Conservation (phyloP, 2,113 vertebrate genomes). For the Microtus pennsylvanicus region DNA sequence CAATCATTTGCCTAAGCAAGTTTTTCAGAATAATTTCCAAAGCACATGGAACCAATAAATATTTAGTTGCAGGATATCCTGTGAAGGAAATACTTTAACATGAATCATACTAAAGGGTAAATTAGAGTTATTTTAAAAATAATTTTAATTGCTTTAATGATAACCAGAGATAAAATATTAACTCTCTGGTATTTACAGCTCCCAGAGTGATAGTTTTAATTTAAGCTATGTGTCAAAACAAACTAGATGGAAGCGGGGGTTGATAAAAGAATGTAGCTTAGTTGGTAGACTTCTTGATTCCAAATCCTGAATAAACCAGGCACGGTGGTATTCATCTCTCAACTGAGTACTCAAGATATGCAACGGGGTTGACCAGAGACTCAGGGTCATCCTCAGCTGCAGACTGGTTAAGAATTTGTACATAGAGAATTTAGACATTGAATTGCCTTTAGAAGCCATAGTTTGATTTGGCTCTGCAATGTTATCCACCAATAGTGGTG, state of each 20-base stretch:
- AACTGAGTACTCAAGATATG: neutral
- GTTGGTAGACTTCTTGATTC: neutral
- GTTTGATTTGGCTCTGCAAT: neutral
- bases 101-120: neutral
- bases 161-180: neutral
- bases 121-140: neutral
- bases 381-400: too few relatives aligned
- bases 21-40: slow-evolving; percentile 32
- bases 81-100: neutral
- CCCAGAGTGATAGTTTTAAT: neutral
- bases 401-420: neutral
- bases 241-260: accelerated
- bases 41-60: neutral
- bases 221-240: neutral
- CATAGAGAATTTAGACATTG: neutral
- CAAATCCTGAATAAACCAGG: neutral
- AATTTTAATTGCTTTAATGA: neutral
- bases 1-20: neutral
- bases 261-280: neutral
- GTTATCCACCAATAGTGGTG: neutral
- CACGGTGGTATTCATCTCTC: too few relatives aligned
- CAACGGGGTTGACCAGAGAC: neutral
- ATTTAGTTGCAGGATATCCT: neutral
- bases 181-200: neutral
- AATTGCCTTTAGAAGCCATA: slow-evolving; percentile 1